Conservation (phyloP, 2,113 vertebrate species). For the Tachuris rubrigastra region DNA sequence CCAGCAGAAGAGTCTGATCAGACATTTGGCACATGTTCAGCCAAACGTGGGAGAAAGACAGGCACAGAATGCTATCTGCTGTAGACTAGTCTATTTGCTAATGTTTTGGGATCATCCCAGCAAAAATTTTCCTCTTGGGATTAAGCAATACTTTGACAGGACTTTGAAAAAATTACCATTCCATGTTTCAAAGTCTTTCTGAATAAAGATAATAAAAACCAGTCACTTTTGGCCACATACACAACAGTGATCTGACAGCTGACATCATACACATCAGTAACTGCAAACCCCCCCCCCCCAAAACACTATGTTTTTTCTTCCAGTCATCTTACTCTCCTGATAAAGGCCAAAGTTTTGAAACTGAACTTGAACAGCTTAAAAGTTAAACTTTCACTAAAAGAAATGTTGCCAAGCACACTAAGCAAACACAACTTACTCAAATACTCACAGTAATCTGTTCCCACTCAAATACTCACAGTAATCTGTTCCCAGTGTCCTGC, state of each 20-base stretch:
- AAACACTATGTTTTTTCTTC: not conserved
- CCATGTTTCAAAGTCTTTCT: not conserved
- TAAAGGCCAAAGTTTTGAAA: not conserved
- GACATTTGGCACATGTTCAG: not conserved
- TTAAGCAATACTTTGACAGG: not conserved
- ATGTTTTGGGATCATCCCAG: not conserved
- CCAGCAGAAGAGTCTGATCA: not conserved
- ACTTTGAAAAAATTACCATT: not conserved
- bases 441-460: constrained; percentile 9
- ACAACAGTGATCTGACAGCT: not conserved
- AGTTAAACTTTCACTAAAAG: not conserved
- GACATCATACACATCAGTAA: not conserved
- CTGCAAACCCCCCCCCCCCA: too few relatives aligned
- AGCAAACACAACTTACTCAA: constrained; percentile 22
- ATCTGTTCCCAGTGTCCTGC: constrained; percentile 10
- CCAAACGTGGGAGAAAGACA: not conserved
- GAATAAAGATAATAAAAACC: not conserved
- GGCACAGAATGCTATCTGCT: not conserved
- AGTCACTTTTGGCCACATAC: not conserved
- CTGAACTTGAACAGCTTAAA: not conserved
- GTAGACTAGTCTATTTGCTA: not conserved
- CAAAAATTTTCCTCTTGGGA: not conserved
- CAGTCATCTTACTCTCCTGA: not conserved
- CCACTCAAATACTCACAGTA: constrained; percentile 11
- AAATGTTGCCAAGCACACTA: not conserved